Conservation (phyloP, 53 echinoderm and acorn worm genomes). For the Luidia sarsii region DNA sequence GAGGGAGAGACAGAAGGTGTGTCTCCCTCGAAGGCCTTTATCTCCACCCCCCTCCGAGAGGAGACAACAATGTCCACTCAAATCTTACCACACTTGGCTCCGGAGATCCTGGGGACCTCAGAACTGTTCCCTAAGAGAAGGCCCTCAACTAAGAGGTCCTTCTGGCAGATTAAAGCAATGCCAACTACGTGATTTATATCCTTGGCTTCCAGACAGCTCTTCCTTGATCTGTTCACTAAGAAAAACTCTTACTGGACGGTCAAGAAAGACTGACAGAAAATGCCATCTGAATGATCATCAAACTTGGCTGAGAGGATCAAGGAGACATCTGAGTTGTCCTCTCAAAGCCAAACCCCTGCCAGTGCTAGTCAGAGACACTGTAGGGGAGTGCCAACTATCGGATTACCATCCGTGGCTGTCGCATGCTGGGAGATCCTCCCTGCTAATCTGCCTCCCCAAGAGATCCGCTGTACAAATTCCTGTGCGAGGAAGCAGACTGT, state of each 20-base stretch:
- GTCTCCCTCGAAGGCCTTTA: too few relatives aligned
- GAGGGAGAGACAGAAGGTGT: too few relatives aligned
- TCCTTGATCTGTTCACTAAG: not conserved
- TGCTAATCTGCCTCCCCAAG: not conserved
- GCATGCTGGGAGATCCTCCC: not conserved
- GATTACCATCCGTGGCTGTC: not conserved
- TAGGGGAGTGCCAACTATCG: not conserved
- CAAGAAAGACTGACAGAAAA: not conserved
- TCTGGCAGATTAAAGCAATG: not conserved
- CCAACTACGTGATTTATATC: not conserved
- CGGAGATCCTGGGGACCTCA: not conserved
- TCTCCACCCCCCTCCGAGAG: too few relatives aligned
- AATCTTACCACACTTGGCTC: constrained; percentile 16
- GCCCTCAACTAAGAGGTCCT: not conserved
- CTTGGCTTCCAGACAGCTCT: not conserved
- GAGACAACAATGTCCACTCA: not conserved
- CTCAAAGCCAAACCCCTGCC: not conserved
- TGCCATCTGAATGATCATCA: constrained; percentile 30
- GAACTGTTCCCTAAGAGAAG: not conserved
- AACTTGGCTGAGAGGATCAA: not conserved
- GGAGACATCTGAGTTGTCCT: not conserved
- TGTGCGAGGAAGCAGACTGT: too few relatives aligned
- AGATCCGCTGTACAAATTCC: not conserved
- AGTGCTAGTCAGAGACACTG: not conserved
- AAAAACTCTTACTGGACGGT: not conserved